These are phyloP conservation scores for Andrena dorsata DNA, from an alignment of 2,888 invertebrate species.

Conservation along the genomic window DNA sequence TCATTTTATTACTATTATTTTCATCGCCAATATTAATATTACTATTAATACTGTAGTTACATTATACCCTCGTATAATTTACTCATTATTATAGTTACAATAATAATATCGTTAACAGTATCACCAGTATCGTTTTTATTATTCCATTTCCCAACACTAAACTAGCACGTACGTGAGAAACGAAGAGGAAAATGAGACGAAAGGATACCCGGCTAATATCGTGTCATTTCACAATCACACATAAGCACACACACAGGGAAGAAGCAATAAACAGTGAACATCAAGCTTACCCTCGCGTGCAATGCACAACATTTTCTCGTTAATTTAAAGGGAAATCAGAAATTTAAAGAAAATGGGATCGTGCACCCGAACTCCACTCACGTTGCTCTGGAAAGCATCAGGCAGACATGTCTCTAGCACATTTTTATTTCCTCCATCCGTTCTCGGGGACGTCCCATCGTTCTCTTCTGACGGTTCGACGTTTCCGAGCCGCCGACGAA, in stretches of 20 bases:
- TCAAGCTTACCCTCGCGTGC: constrained; percentile 58
- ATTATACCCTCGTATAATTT: constrained; percentile 25
- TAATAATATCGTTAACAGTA: constrained; percentile 31
- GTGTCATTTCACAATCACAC: not conserved
- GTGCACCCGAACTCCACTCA: constrained; percentile 16
- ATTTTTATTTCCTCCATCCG: constrained; percentile 32
- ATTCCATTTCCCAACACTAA: constrained; percentile 30
- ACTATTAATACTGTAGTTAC: constrained; percentile 19
- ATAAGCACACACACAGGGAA: not conserved
- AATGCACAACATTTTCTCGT: constrained; percentile 34
- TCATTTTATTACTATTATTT: constrained; percentile 14
- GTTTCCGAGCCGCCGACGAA: constrained; percentile 24
- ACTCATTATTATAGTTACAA: constrained; percentile 29
- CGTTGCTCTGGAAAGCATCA: constrained; percentile 20
- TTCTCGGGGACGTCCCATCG: constrained; percentile 33
- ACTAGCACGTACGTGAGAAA: not conserved
- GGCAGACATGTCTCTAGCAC: constrained; percentile 72
- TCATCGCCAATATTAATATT: constrained; percentile 19
- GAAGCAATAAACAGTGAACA: constrained; percentile 64
- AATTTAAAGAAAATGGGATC: constrained; percentile 12
- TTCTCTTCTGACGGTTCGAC: not conserved
- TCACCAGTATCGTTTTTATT: constrained; percentile 26
- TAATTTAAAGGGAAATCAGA: not conserved
- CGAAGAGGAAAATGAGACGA: not conserved
- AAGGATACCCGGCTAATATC: not conserved